Conservation (phyloP, 2,888 invertebrate species). For the Pyrochroa serraticornis region DNA sequence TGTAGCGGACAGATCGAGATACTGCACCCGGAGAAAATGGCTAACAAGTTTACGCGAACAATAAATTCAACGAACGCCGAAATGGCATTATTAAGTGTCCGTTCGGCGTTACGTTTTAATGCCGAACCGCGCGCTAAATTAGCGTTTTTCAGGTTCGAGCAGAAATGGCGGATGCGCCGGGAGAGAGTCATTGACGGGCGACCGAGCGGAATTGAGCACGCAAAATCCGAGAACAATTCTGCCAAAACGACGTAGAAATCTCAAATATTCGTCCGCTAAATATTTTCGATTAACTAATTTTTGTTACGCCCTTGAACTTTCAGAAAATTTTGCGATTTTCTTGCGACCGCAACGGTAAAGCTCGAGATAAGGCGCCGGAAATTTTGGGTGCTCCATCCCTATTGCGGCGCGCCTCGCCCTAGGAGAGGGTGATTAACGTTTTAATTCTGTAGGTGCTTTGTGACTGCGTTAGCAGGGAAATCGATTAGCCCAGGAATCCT, state of each 20-base stretch:
- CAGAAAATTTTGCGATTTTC: neutral
- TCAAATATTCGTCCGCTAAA: no score
- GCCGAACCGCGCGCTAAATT: no score
- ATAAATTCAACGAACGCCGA: neutral
- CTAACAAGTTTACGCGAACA: neutral
- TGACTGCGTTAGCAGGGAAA: constrained; percentile 1
- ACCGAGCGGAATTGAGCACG: neutral
- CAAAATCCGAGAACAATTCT: no score
- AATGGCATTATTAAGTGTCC: neutral
- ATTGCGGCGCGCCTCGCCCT: neutral
- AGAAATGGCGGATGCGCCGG: no score
- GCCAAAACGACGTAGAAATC: no score
- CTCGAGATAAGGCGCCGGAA: neutral
- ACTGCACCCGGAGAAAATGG: neutral
- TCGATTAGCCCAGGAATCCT: constrained; percentile 21
- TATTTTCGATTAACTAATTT: no score
- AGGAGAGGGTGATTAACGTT: constrained; percentile 1
- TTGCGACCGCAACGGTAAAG: neutral
- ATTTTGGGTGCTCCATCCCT: neutral
- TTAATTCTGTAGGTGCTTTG: constrained; percentile 20
- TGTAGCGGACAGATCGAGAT: constrained; percentile 16
- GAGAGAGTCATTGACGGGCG: no score
- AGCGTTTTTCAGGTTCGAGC: no score
- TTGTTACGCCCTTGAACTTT: no score
- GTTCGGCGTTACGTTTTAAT: constrained; percentile 2